Evolutionary conservation across 2,113 vertebrate genomes (phyloP).

Genomic region (Picathartes gymnocephalus): DNA sequence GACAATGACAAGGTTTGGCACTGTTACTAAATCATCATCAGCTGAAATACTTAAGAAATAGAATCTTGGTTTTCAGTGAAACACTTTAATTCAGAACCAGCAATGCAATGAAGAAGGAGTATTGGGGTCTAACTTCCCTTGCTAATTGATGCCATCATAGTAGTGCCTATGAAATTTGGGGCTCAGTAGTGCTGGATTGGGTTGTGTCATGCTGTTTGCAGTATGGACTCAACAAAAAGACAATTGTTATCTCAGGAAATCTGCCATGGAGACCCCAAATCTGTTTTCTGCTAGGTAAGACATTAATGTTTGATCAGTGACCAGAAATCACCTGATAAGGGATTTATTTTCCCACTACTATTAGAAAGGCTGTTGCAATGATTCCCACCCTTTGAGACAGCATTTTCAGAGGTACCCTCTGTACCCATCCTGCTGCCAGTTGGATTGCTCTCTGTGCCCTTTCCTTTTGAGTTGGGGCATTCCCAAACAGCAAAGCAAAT

Average conservation of each 20-base stretch:
- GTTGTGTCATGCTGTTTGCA: neutral
- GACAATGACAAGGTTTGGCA: neutral
- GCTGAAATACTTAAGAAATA: neutral
- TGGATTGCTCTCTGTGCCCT: neutral
- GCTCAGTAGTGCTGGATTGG: fast-evolving
- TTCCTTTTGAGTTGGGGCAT: neutral
- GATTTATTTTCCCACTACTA: neutral
- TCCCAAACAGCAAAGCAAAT: neutral
- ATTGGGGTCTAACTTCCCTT: neutral
- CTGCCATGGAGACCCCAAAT: fast-evolving
- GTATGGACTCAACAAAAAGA: neutral
- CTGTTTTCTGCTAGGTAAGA: neutral
- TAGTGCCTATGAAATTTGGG: neutral
- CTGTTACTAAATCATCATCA: neutral
- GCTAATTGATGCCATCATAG: neutral
- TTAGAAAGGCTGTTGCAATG: neutral
- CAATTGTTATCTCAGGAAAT: neutral
- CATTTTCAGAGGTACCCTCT: neutral
- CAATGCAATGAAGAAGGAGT: neutral
- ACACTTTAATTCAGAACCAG: neutral
- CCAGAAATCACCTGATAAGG: neutral
- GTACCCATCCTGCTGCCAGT: neutral
- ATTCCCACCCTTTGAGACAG: neutral
- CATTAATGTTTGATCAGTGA: neutral
- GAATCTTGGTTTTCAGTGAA: neutral